Base-by-base conservation (phyloP, 2,113 vertebrate species). In the Haemorhous mexicanus region DNA sequence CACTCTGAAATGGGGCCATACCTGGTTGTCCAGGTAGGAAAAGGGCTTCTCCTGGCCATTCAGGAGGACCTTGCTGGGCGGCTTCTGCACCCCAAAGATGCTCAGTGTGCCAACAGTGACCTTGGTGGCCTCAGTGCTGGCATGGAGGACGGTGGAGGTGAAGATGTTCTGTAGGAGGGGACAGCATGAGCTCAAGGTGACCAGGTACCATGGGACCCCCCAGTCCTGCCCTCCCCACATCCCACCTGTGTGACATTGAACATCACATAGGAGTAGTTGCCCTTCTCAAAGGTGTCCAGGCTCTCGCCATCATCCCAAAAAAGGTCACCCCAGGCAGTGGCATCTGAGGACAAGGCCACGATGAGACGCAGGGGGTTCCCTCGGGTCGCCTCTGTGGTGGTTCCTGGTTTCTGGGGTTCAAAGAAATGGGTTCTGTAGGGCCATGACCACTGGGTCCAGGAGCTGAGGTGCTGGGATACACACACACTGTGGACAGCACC, bases 221-320 rank as follows among this genome's bases (percentile, higher is more conserved):
- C 7, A 52, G 3, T 17, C 10, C 14, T 86, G 14, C 75, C 64
- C 27, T 90, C 64, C 55, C 23, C 23, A 1, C 1, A 5, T n/a
- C 73, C 43, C 94, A 99, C 99, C 98, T 98, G 96, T 0, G 98
- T 91, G 39, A 98, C 97, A 1, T 68, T 97, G 96, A 99, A 99
- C 76, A 96, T 35, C 33, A 99, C 89, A 56, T 98, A 98, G 69
- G 98, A 97, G 56, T 98, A 99, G 59, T 96, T 95, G 69, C 97
- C 72, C 16, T 5, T 97, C 96, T 99, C 98, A 0, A 97, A 99
- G 35, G 98, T 98, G 92, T 98, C 98, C 47, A 99, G 55, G 87
- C 96, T 98, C 92, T 99, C 98, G 0, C 99, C 98, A 1, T 99
- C 98, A 0, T 99, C 99, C 99, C 99, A 99, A 95, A 98, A 99